Conservation (phyloP, 64 coral and sea anemone species). For the Catalaphyllia jardinei region DNA sequence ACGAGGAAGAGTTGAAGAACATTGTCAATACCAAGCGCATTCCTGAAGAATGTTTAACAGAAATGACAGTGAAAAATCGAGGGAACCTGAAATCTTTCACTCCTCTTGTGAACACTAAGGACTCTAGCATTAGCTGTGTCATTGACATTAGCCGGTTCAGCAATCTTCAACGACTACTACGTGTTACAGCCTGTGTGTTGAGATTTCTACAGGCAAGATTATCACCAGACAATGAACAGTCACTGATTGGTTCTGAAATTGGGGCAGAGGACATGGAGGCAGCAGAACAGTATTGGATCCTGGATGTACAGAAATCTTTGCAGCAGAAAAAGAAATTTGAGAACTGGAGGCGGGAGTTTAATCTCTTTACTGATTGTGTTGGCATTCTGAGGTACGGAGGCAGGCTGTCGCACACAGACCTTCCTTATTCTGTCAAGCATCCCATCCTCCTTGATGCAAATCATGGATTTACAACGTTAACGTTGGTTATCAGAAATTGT, state of each 20-base stretch:
- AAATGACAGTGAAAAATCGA: constrained; percentile 11
- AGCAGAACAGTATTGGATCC: neutral
- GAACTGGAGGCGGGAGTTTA: too few species aligned
- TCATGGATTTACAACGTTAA: neutral
- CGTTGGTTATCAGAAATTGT: too few species aligned
- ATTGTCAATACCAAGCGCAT: neutral
- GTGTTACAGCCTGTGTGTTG: neutral
- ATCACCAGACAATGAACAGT: too few species aligned
- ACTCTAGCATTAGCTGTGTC: neutral
- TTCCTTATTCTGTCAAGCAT: neutral
- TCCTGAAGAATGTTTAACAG: constrained; percentile 6
- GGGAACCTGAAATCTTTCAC: neutral
- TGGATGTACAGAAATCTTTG: neutral
- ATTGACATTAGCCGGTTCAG: neutral
- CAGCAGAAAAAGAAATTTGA: too few species aligned
- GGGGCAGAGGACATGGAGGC: neutral
- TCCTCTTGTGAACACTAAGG: too few species aligned
- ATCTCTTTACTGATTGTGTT: too few species aligned
- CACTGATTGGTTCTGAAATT: neutral
- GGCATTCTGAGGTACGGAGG: neutral
- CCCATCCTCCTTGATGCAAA: constrained; percentile 4
- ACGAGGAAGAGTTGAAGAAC: neutral
- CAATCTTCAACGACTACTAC: constrained; percentile 10
- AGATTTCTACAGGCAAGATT: too few species aligned
- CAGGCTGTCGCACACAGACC: neutral